Conservation (phyloP, 1,140 invertebrate species). For the Eufriesea mexicana region DNA sequence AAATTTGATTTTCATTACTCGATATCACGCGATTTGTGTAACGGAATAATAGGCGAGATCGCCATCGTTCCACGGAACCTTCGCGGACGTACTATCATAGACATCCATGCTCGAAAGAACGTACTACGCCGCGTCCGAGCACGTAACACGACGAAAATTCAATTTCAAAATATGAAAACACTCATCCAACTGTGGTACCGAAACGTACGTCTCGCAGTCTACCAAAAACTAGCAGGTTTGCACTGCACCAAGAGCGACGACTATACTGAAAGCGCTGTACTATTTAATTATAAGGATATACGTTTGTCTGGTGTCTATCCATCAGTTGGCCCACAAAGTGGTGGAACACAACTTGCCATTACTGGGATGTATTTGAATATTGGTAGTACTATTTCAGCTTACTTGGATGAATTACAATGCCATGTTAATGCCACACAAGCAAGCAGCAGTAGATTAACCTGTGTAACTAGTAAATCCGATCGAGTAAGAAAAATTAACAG, state of each 20-base stretch:
- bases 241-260: conserved; percentile 92
- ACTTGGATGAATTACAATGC: conserved; percentile 94
- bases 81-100: background rate
- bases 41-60: background rate
- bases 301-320: conserved; percentile 92
- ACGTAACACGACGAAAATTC: conserved; percentile 19
- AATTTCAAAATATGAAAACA: conserved; percentile 44
- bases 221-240: conserved; percentile 95
- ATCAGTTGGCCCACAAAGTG: conserved; percentile 93
- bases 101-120: conserved; percentile 13
- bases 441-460: conserved; percentile 93
- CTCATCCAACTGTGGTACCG: conserved; percentile 87
- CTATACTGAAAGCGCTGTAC: conserved; percentile 92
- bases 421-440: conserved; percentile 93
- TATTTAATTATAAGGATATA: conserved; percentile 95
- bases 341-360: conserved; percentile 95
- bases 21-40: no score
- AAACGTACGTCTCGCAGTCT: conserved; percentile 96
- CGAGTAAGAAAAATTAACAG: conserved; percentile 87
- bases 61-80: background rate
- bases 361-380: conserved; percentile 96
- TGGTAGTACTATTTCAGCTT: conserved; percentile 93
- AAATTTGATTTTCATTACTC: background rate
- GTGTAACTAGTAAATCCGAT: conserved; percentile 90
- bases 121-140: conserved; percentile 6